phyloP scores from a whole-genome alignment of 2,888 invertebrate species.

The Protonemura montana region DNA sequence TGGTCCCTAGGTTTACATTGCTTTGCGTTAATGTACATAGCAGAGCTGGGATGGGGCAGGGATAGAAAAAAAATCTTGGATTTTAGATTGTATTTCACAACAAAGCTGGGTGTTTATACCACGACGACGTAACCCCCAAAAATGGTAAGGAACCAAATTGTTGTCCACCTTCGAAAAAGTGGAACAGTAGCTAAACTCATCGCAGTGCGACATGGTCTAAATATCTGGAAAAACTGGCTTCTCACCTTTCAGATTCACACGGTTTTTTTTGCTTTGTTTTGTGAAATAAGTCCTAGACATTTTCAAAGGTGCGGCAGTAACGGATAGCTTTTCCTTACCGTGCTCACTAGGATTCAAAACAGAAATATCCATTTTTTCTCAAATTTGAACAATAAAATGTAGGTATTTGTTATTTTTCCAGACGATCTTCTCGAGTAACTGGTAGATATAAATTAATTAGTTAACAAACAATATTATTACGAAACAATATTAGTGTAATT shows the following conservation, averaged over 20 bases:
- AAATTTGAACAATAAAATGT: no score
- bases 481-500: no score
- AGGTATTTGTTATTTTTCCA: no score
- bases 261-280: neutral
- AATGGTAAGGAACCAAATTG: constrained; percentile 7
- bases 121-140: neutral
- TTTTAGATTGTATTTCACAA: neutral
- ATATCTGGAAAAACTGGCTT: neutral
- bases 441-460: no score
- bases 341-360: no score
- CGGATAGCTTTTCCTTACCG: no score
- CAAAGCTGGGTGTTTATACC: neutral
- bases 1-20: neutral
- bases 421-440: no score
- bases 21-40: neutral
- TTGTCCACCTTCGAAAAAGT: neutral
- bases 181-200: neutral
- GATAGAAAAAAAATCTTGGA: neutral
- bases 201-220: neutral
- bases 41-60: neutral
- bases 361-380: no score
- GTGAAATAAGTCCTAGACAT: neutral
- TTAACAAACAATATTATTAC: no score
- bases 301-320: no score
- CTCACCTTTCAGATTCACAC: neutral